phyloP scores from a whole-genome alignment of 2,797 vertebrate genomes.

The Ctenosaura bakeri region DNA sequence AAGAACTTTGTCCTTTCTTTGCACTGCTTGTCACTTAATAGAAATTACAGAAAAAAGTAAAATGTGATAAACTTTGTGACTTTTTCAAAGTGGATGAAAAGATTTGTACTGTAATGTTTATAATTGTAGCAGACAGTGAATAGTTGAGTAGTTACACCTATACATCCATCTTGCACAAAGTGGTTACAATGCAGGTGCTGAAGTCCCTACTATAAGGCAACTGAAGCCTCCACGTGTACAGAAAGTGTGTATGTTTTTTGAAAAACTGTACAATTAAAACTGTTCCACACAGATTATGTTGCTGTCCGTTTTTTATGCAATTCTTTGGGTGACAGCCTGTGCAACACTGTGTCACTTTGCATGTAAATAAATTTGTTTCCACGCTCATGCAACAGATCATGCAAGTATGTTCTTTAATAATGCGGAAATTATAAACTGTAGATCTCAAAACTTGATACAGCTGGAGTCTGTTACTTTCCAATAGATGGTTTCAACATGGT shows the following conservation, averaged over 20 bases:
- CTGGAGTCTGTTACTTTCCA: neutral
- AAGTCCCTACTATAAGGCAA: neutral
- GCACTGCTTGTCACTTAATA: conserved; percentile 31
- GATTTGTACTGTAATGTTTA: neutral
- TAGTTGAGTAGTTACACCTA: neutral
- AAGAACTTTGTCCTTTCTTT: rapidly evolving
- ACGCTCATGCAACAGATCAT: neutral
- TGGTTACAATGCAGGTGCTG: neutral
- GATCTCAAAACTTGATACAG: neutral
- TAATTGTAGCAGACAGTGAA: neutral
- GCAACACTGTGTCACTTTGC: neutral
- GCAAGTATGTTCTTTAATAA: neutral
- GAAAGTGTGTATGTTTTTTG: neutral
- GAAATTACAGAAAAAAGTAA: rapidly evolving
- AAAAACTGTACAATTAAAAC: conserved; percentile 1
- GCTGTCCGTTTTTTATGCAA: neutral
- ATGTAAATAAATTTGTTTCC: conserved; percentile 20
- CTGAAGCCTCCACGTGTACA: neutral
- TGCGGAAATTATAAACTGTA: neutral
- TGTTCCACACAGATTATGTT: neutral
- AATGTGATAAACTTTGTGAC: conserved; percentile 35
- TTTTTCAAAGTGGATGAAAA: conserved; percentile 18
- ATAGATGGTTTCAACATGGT: neutral
- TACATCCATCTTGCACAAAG: neutral
- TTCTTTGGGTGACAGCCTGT: neutral